phyloP scores from a whole-genome alignment of 2,113 vertebrate genomes.

The Aegotheles bennettii region DNA sequence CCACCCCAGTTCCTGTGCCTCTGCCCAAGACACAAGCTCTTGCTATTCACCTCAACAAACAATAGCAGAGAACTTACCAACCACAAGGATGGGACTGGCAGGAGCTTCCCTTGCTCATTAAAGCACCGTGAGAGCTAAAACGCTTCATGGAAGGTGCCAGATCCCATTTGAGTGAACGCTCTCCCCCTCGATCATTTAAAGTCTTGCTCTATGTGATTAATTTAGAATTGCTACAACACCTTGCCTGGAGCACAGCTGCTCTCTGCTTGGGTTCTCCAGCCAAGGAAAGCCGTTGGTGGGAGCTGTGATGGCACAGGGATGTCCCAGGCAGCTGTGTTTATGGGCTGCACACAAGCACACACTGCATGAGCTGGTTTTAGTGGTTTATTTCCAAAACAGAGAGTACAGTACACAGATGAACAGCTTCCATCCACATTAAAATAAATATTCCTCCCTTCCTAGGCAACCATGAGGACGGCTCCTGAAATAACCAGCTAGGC shows the following conservation, averaged over 20 bases:
- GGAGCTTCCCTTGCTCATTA: not conserved
- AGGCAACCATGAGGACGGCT: not conserved
- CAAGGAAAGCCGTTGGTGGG: not conserved
- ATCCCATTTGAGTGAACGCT: not conserved
- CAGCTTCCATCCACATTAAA: not conserved
- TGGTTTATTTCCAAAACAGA: constrained; percentile 32
- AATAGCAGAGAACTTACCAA: not conserved
- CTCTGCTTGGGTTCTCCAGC: not conserved
- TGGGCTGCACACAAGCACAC: not conserved
- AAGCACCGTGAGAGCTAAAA: not conserved
- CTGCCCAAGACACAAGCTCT: not conserved
- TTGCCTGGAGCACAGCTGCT: not conserved
- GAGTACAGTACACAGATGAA: accelerated
- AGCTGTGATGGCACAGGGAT: accelerated
- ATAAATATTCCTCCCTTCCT: not conserved
- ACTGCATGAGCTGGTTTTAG: not conserved
- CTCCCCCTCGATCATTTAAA: not conserved
- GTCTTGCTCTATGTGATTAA: not conserved
- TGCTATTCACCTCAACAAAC: not conserved
- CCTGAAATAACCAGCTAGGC: not conserved
- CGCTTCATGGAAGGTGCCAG: not conserved
- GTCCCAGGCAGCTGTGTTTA: not conserved
- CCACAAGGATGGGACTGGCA: not conserved
- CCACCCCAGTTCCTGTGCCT: accelerated
- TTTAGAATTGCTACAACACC: accelerated